Evolutionary conservation across 2,797 vertebrate species (phyloP), one percentile per base, ranked within the genome.

Genomic region (Smutsia temminckii): DNA sequence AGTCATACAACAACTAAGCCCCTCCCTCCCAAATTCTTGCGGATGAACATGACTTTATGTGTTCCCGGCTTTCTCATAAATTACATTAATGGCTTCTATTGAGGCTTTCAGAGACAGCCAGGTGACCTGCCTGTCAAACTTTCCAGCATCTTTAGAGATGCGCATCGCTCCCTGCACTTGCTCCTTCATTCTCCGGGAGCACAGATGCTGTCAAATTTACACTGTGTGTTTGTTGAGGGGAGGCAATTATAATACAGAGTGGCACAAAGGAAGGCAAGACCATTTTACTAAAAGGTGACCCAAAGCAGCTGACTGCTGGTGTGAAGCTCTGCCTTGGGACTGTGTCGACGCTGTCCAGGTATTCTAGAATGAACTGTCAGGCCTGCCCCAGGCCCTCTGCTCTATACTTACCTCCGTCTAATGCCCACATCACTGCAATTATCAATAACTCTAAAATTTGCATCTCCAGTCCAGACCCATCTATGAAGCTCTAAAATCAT

Each of bases 341-440:
- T 1, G 5, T 11, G 3, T 12, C 34, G 42, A 27, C 0, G 23
- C 10, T 51, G 1, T 23, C 3, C 18, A 16, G 0, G 21, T 23
- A 0, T 6, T 14, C 42, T 1, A 2, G 17, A 14, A 51, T 13
- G 8, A 34, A 18, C 51, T 0, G 64, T 9, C 13, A 2, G 34
- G 37, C 5, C 12, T 2, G 1, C 21, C n/a, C 29, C 5, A 10
- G 34, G 20, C 23, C 10, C 9, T 57, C 27, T 18, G 34, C 27
- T n/a, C 78, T 8, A 40, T n/a, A 0, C 61, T 40, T 32, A 2
- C 5, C 25, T 17, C 12, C 25, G 12, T 13, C 85, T 57, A 2
- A 3, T 51, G 8, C 59, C 20, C 12, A 1, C 17, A 8, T 37
- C 23, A 3, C 17, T 53, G 8, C 42, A 9, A 0, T 53, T 63